Evolutionary conservation across 2,888 invertebrate genomes (phyloP).

Genomic region (Chrysolina haemoptera): DNA sequence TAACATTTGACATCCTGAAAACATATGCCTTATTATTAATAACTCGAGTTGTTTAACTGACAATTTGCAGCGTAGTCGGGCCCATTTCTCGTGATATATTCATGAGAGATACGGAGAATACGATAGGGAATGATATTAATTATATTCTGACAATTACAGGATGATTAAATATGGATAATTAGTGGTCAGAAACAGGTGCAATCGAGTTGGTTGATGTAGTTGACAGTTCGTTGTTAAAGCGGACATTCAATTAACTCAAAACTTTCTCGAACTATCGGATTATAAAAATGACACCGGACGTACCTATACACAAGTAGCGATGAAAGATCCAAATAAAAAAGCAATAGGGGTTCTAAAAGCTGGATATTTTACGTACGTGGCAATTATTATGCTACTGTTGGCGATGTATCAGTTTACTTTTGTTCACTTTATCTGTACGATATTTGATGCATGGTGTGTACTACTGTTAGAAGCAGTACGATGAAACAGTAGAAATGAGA

Average conservation of each 20-base stretch:
- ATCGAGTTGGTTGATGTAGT: not conserved
- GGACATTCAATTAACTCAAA: not conserved
- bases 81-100: conserved; percentile 34
- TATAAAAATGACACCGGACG: not conserved
- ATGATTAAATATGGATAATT: conserved; percentile 16
- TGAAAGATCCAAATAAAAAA: no score
- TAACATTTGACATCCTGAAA: conserved; percentile 42
- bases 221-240: conserved; percentile 10
- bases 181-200: conserved; percentile 10
- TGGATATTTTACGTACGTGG: no score
- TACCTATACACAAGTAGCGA: no score
- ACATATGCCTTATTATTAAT: conserved; percentile 51
- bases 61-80: conserved; percentile 44
- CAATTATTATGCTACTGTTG: no score
- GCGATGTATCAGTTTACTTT: no score
- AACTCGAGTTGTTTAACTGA: conserved; percentile 49
- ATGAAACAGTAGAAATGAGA: no score
- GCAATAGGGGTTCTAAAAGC: no score
- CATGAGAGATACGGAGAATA: conserved; percentile 10
- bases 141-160: not conserved
- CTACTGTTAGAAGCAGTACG: no score
- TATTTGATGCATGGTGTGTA: no score
- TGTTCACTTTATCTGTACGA: no score
- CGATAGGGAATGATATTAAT: conserved; percentile 17
- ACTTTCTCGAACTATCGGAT: not conserved